These are phyloP conservation scores for Ochotona curzoniae DNA, from an alignment of 2,113 vertebrate genomes.

Conservation along the genomic window DNA sequence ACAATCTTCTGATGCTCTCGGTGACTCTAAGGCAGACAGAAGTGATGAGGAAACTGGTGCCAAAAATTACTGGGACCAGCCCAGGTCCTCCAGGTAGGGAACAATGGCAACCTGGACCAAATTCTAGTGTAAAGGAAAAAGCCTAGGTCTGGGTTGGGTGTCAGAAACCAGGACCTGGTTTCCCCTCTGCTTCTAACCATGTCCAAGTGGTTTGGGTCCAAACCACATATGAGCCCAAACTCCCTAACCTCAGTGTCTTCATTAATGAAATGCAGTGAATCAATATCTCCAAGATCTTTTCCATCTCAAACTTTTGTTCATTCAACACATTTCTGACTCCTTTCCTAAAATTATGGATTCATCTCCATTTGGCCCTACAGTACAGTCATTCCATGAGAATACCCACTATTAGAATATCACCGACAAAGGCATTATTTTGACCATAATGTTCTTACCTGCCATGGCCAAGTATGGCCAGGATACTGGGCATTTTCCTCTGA, in stretches of 20 bases:
- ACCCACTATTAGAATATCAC: not conserved
- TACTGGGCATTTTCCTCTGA: not conserved
- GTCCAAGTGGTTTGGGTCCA: not conserved
- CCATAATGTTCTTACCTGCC: not conserved
- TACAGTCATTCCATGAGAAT: conserved; percentile 5
- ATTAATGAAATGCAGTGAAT: not conserved
- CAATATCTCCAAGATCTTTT: not conserved
- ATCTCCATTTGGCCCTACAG: not conserved
- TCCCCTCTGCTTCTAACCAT: not conserved
- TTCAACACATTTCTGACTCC: not conserved
- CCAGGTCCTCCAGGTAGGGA: not conserved
- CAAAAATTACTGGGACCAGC: not conserved
- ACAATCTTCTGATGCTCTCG: not conserved
- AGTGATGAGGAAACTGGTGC: not conserved
- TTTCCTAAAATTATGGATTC: not conserved
- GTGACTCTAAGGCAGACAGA: not conserved
- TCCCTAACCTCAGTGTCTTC: not conserved
- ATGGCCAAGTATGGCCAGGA: not conserved
- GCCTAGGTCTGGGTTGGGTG: not conserved
- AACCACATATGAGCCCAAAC: not conserved
- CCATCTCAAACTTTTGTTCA: not conserved
- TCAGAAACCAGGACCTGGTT: not conserved
- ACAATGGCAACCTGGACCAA: not conserved
- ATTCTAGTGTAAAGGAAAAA: not conserved
- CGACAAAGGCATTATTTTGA: conserved; percentile 20